A percentile compares a stretch with the other conserved stretches of the same genome.
Evolutionary conservation across 1,140 invertebrate genomes (phyloP).

Genomic region (Brachionus sp.): DNA sequence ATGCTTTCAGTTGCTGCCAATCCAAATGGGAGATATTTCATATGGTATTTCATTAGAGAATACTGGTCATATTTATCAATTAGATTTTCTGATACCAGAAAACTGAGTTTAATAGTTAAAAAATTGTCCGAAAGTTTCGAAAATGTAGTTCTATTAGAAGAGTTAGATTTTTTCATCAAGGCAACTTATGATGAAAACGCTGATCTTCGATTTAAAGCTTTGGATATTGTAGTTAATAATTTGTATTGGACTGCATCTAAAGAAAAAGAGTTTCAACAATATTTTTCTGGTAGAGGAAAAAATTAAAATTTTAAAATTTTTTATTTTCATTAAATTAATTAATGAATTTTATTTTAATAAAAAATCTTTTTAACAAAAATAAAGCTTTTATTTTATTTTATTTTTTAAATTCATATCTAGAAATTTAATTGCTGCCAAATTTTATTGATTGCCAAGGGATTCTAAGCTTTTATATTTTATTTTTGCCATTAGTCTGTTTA

Average conservation of each 20-base stretch:
- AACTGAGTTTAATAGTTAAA: not conserved
- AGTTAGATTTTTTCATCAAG: not conserved
- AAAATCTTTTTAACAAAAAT: too few relatives aligned
- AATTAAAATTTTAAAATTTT: too few relatives aligned
- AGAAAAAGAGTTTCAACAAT: not conserved
- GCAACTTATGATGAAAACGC: not conserved
- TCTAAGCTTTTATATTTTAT: too few relatives aligned
- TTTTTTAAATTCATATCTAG: too few relatives aligned
- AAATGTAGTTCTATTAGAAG: slow-evolving; percentile 18
- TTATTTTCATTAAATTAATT: too few relatives aligned
- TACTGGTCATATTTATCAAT: slow-evolving; percentile 18
- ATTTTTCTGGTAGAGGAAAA: not conserved
- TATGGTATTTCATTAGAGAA: slow-evolving; percentile 36
- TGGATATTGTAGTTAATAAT: not conserved
- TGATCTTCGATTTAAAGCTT: not conserved
- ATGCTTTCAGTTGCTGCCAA: not conserved
- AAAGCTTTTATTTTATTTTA: too few relatives aligned
- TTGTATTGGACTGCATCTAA: not conserved
- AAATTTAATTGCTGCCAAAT: too few relatives aligned
- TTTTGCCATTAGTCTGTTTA: too few relatives aligned
- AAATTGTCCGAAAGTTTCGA: slow-evolving; percentile 16
- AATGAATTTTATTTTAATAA: too few relatives aligned
- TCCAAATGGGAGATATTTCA: slow-evolving; percentile 35
- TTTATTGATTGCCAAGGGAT: too few relatives aligned
- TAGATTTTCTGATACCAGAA: not conserved